phyloP scores from a whole-genome alignment of 64 coral and sea anemone genomes.

The Hydrozoanthus tunicans region DNA sequence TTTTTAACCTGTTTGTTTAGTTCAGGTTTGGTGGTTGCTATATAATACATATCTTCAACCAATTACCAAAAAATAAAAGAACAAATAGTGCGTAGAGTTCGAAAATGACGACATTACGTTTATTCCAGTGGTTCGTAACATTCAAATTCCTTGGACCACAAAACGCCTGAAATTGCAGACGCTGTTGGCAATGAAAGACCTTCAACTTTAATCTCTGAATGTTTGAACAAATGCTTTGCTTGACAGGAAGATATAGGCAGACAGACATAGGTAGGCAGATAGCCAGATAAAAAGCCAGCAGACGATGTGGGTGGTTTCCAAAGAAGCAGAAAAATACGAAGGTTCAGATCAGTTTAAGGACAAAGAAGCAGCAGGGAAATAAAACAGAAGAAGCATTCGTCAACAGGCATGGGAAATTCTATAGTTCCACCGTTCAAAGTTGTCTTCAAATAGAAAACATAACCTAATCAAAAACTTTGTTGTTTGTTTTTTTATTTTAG shows the following conservation, averaged over 20 bases:
- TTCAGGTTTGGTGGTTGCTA: too few species aligned
- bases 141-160: too few species aligned
- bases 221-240: too few species aligned
- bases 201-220: too few species aligned
- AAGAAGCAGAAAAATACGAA: background rate
- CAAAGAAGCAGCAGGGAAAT: background rate
- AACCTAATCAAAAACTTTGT: background rate
- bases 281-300: background rate
- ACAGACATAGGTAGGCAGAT: background rate
- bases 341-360: background rate
- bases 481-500: slow-evolving; percentile 57
- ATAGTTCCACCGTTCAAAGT: background rate
- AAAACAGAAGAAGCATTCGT: background rate
- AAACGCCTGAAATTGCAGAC: too few species aligned
- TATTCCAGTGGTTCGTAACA: too few species aligned
- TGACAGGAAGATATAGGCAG: background rate
- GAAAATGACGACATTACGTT: too few species aligned
- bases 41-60: too few species aligned
- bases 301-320: background rate
- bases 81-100: too few species aligned
- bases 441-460: background rate
- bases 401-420: background rate
- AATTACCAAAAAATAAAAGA: too few species aligned
- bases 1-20: too few species aligned
- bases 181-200: too few species aligned